Evolutionary conservation across 1,140 invertebrate genomes (phyloP), one percentile per base, ranked within the genome.

Genomic region (Aplysia californica): DNA sequence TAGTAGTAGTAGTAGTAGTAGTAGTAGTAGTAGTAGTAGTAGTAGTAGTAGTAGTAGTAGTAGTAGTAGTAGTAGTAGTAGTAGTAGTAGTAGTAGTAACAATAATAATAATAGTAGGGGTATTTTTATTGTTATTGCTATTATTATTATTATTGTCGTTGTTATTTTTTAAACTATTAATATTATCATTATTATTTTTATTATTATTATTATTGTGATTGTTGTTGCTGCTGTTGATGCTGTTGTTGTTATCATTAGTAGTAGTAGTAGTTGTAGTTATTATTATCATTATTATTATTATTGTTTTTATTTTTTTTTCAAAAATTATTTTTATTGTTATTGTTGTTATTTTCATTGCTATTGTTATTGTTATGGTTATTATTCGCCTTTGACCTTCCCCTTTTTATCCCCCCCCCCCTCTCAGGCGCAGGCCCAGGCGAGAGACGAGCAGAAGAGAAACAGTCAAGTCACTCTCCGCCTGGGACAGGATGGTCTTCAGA

Each of bases 51-150:
- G 44, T 50, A 50, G 44, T 50, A 50, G 44, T 50, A 50, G 58
- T 29, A 61, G 58, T 29, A 61, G 58, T 29, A 61, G 58, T 29
- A 61, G 58, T 29, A 61, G 58, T 29, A 61, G 58, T 29, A 61
- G 58, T 29, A 61, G 58, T 29, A 61, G 58, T 61, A 61, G 58
- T 61, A 61, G 58, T 61, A 61, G 58, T 61, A 61, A 26, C 26
- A 61, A 26, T 61, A 50, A n/a, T 50, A 50, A n/a, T 50, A 50
- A n/a, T 50, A 50, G 44, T 50, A 50, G 44, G 44, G 44, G 44
- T 50, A 50, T 50, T n/a, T 15, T 50, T 50, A 50, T 50, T 50
- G n/a, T 50, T 50, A 50, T 50, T 50, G n/a, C n/a, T 50, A 50
- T 50, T 50, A 50, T 50, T 50, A 50, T 50, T 50, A 50, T 50